Percentiles rank a stretch among this genome's conserved stretches.
Evolutionary conservation across 2,888 invertebrate species (phyloP).

Genomic region (Lapara coniferarum): DNA sequence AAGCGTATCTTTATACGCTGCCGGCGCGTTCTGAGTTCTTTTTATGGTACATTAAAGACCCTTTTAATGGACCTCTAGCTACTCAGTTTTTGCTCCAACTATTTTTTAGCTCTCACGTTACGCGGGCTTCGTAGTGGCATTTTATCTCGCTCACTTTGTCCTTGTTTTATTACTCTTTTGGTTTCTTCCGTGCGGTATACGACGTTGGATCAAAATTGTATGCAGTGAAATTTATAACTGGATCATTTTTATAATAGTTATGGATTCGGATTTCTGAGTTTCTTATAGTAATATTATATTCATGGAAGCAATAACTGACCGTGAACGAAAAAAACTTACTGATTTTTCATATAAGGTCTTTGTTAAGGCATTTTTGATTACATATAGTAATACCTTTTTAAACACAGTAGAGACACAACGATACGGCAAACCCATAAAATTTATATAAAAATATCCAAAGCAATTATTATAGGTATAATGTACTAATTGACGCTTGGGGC

Average conservation of each 20-base stretch:
- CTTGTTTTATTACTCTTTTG: not conserved
- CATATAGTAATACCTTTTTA: no score
- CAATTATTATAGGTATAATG: no score
- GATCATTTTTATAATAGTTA: not conserved
- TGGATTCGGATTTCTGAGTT: no score
- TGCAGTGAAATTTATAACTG: not conserved
- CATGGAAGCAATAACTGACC: no score
- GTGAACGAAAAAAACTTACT: no score
- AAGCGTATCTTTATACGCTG: not conserved
- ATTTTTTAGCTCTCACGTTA: constrained; percentile 22
- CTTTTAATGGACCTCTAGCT: constrained; percentile 7
- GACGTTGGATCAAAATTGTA: not conserved
- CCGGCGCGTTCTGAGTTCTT: not conserved
- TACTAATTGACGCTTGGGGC: no score
- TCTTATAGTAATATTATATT: no score
- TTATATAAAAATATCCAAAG: no score
- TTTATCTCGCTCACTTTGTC: not conserved
- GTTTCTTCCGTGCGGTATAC: not conserved
- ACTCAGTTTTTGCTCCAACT: constrained; percentile 17
- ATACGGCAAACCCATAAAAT: no score
- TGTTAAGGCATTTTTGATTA: no score
- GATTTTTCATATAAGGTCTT: no score
- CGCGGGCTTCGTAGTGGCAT: not conserved
- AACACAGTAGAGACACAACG: no score
- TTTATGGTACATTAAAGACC: constrained; percentile 18